A percentile compares a stretch with the other conserved stretches of the same genome.
phyloP scores from a whole-genome alignment of 2,888 invertebrate species.

The Drosophila diplacantha region DNA sequence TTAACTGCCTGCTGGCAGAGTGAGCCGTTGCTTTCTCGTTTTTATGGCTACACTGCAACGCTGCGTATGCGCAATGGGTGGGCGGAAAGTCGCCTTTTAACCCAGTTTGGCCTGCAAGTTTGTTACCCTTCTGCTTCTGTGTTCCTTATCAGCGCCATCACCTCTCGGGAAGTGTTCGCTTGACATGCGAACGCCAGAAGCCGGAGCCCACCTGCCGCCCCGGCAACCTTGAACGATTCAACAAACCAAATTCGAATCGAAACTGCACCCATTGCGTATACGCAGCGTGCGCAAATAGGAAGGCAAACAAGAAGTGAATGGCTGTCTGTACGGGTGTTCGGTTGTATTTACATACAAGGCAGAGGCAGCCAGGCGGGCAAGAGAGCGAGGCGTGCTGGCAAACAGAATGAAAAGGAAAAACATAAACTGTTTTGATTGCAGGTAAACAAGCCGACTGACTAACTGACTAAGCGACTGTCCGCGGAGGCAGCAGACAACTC shows the following conservation, averaged over 20 bases:
- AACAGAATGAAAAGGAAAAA: slow-evolving; percentile 34
- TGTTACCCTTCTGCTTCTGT: slow-evolving; percentile 13
- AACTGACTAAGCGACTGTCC: slow-evolving; percentile 1
- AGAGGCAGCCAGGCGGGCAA: background rate
- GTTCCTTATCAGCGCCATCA: slow-evolving; percentile 46
- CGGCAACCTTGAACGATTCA: slow-evolving; percentile 27
- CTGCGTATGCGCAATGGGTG: slow-evolving; percentile 63
- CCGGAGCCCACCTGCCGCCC: background rate
- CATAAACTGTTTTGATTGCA: slow-evolving; percentile 66
- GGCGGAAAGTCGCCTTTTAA: slow-evolving; percentile 42
- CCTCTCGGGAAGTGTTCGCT: slow-evolving; percentile 39
- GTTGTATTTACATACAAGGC: slow-evolving; percentile 50
- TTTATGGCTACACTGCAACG: slow-evolving; percentile 53
- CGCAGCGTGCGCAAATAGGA: slow-evolving; percentile 38
- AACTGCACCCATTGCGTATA: slow-evolving; percentile 51
- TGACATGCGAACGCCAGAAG: slow-evolving; percentile 40
- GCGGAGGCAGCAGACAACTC: slow-evolving; percentile 37
- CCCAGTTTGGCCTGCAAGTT: slow-evolving; percentile 46
- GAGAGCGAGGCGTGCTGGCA: slow-evolving; percentile 1
- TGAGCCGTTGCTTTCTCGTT: slow-evolving; percentile 31
- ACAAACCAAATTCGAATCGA: slow-evolving; percentile 31
- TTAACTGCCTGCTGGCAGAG: slow-evolving; percentile 7
- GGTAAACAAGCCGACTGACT: slow-evolving; percentile 49
- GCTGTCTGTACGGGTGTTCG: slow-evolving; percentile 36
- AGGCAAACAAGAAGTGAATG: slow-evolving; percentile 47